phyloP scores from a whole-genome alignment of 2,888 invertebrate genomes.

The Oxyteleia sp. region DNA sequence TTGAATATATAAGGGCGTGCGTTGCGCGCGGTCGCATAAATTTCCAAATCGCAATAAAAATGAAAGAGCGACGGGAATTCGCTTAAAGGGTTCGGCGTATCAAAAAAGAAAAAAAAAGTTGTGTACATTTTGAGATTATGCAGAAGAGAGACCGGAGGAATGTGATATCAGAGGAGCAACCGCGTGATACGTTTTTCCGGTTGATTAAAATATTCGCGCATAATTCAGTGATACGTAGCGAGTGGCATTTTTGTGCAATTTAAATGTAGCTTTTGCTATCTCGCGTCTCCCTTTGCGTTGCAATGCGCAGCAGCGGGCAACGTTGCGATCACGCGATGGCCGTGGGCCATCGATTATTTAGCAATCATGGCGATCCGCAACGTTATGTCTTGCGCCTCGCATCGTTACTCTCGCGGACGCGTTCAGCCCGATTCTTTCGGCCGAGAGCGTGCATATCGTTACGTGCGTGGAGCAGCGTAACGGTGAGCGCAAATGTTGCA shows the following conservation, averaged over 20 bases:
- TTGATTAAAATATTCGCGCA: constrained; percentile 42
- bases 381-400: constrained; percentile 62
- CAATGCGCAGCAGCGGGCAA: constrained; percentile 38
- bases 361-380: constrained; percentile 78
- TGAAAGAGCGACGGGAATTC: constrained; percentile 38
- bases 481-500: constrained; percentile 74
- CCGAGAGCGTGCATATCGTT: constrained; percentile 78
- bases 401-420: constrained; percentile 63
- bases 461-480: constrained; percentile 66
- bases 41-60: constrained; percentile 49
- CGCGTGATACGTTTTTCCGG: constrained; percentile 28
- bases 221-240: constrained; percentile 38
- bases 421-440: constrained; percentile 74
- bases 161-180: no score
- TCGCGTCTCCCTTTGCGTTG: constrained; percentile 26
- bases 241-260: constrained; percentile 52
- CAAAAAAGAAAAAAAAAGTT: background rate
- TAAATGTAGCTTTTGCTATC: constrained; percentile 55
- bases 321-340: constrained; percentile 68
- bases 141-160: no score
- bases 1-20: constrained; percentile 39
- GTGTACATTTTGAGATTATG: background rate
- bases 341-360: constrained; percentile 81
- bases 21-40: constrained; percentile 54
- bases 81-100: constrained; percentile 26